Percentiles rank a stretch among this genome's conserved stretches.
phyloP scores from a whole-genome alignment of 2,113 vertebrate genomes.

The Ciconia stormi region DNA sequence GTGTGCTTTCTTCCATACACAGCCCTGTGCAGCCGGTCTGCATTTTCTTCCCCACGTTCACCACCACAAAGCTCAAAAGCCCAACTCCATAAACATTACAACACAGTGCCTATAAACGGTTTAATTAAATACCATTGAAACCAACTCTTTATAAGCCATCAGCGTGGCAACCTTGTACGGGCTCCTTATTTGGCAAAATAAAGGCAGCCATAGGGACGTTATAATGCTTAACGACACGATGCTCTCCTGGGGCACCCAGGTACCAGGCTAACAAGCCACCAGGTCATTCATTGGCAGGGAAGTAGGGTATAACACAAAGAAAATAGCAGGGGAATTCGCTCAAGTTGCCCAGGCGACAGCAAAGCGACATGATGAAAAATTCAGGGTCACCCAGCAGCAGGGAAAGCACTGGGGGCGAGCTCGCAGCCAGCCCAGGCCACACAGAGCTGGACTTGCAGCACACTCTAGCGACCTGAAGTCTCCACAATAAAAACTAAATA shows the following conservation, averaged over 20 bases:
- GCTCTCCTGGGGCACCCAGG: constrained; percentile 45
- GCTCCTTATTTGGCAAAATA: constrained; percentile 51
- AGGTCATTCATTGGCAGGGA: constrained; percentile 50
- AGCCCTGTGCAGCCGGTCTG: not conserved
- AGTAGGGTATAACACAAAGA: constrained; percentile 59
- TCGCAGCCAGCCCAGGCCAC: not conserved
- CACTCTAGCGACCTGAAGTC: constrained; percentile 81
- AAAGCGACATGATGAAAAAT: constrained; percentile 67
- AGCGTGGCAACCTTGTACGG: not conserved
- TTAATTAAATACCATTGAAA: constrained; percentile 66
- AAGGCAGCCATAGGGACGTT: not conserved
- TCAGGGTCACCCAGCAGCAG: constrained; percentile 3
- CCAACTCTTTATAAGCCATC: constrained; percentile 51
- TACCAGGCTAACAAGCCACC: constrained; percentile 54
- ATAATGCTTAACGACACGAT: not conserved
- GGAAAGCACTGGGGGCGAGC: not conserved
- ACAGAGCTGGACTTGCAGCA: constrained; percentile 79
- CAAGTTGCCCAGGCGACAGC: constrained; percentile 70
- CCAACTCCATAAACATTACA: not conserved
- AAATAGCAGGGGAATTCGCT: constrained; percentile 68
- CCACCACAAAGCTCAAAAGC: constrained; percentile 21
- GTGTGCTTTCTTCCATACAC: not conserved
- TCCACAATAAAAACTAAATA: not conserved
- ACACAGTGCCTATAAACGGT: not conserved
- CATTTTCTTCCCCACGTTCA: not conserved